Conservation (phyloP, 2,797 vertebrate genomes). For the Sebastiscus tertius region DNA sequence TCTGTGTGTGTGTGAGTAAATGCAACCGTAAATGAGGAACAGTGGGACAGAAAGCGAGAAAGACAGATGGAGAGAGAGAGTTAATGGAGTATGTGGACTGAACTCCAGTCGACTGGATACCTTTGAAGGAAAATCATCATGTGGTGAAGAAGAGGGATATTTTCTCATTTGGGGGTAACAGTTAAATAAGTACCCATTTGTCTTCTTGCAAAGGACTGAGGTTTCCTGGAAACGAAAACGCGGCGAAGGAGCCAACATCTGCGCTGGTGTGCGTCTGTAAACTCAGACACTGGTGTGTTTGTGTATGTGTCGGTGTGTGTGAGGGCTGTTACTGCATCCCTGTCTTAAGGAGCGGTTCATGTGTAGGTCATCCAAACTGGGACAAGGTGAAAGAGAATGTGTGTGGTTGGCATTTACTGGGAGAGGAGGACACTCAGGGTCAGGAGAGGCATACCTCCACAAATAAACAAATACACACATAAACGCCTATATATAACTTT, state of each 20-base stretch:
- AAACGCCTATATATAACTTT: not conserved
- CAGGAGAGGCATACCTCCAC: constrained; percentile 22
- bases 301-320: constrained; percentile 42
- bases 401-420: constrained; percentile 44
- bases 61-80: constrained; percentile 69
- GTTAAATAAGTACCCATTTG: constrained; percentile 78
- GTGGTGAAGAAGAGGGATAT: constrained; percentile 74
- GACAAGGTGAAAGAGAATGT: constrained; percentile 67
- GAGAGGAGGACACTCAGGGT: constrained; percentile 12
- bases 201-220: constrained; percentile 73
- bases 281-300: constrained; percentile 59
- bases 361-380: constrained; percentile 63
- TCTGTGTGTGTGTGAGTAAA: constrained; percentile 52
- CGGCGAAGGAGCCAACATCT: constrained; percentile 62
- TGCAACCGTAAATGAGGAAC: constrained; percentile 67
- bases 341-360: constrained; percentile 56
- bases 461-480: constrained; percentile 46
- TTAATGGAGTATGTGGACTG: constrained; percentile 72
- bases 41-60: constrained; percentile 63
- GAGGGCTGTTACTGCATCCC: constrained; percentile 48
- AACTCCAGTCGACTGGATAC: constrained; percentile 68
- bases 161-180: constrained; percentile 78
- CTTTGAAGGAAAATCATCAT: constrained; percentile 77
- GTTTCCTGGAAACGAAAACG: constrained; percentile 73
- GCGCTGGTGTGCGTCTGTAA: constrained; percentile 64